Base-by-base conservation (phyloP, 2,113 vertebrate genomes). In the Ovis aries region DNA sequence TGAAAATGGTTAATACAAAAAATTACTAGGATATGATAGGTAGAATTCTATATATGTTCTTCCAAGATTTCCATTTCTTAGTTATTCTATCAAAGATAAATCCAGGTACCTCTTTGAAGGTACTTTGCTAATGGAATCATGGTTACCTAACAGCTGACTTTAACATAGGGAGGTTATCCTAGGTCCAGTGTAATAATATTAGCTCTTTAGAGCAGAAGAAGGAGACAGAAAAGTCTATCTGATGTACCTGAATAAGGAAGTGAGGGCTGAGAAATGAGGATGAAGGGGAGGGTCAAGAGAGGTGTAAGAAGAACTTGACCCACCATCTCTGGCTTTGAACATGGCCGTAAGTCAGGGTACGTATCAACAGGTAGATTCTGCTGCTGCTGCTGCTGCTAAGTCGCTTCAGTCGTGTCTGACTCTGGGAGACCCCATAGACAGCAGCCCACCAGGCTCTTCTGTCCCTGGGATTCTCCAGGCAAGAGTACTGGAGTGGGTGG, bases 391-490 rank as follows among this genome's bases (percentile, higher is more conserved):
- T 31, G 13, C 29, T 33, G 14, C 60, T 33, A 64, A 33, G 60
- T 33, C 3, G 0, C 31, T 64, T 33, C 60, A 64, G 60, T 64
- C 0, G 3, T 62, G 60, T 33, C 60, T 0, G 3, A 62, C 60
- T 62, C 31, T 62, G 60, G 6, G 6, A 1, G 14, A 33, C 60
- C 14, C 60, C 31, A 62, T 62, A 33, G 6, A 62, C 14, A 62
- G 31, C 14, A 62, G 60, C 6, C 60, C 29, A 62, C 60, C 60
- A 33, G 60, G 14, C 29, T 62, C 29, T 6, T 33, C 27, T 62
- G 60, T 33, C 29, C 14, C 29, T 62, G 60, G 60, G 29, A 62
- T 33, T 62, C 29, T 62, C 5, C 6, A 33, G 29, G 60, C 60
- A 62, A 62, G 29, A 62, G 15, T 33, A 33, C 60, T 62, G 60